Conservation (phyloP, 2,888 invertebrate species). For the Ommatoiulus sabulosus region DNA sequence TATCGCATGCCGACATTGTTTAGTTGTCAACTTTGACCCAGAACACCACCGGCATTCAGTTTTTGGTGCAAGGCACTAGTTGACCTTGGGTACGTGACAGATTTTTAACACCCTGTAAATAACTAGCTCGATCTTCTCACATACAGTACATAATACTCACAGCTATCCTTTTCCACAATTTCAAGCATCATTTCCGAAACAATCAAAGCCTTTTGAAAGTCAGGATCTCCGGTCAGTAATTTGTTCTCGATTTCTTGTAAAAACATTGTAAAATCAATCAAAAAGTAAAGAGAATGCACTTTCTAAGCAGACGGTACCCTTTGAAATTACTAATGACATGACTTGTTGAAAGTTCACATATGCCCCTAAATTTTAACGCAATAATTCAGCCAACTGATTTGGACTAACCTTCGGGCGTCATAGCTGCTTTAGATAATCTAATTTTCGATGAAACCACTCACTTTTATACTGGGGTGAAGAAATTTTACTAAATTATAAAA, state of each 20-base stretch:
- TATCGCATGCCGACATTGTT: too few relatives aligned
- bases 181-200: constrained; percentile 52
- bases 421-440: neutral
- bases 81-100: too few relatives aligned
- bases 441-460: neutral
- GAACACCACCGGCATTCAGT: too few relatives aligned
- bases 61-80: too few relatives aligned
- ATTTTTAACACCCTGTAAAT: too few relatives aligned
- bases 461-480: neutral
- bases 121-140: too few relatives aligned
- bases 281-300: neutral
- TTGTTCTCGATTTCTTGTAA: constrained; percentile 41
- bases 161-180: constrained; percentile 52
- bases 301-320: neutral
- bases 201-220: constrained; percentile 1
- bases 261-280: neutral
- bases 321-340: too few relatives aligned
- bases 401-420: neutral
- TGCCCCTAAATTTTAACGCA: neutral
- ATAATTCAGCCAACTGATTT: neutral
- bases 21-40: too few relatives aligned
- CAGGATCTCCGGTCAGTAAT: neutral
- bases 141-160: constrained; percentile 58
- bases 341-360: too few relatives aligned
- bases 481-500: neutral